Base-by-base conservation (phyloP, 2,113 vertebrate genomes). In the Eleginops maclovinus region DNA sequence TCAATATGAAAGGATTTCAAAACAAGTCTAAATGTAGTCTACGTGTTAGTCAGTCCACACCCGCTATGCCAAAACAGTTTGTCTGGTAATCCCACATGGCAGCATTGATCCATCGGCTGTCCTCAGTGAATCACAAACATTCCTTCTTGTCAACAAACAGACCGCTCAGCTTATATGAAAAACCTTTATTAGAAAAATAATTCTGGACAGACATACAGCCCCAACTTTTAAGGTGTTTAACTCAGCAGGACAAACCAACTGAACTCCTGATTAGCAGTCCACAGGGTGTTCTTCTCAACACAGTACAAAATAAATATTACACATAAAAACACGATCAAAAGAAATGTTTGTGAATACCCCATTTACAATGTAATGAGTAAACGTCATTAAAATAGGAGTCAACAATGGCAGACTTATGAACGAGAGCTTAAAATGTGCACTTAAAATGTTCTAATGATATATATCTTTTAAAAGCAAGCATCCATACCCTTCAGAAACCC, bases 181-280 rank as follows among this genome's bases (percentile, higher is more conserved):
- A 67, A 56, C 3, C 4, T 83, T 66, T 81, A 76, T 81, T 63
- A 85, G 73, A 61, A 22, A 62, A 63, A 78, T 69, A 5, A 3
- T 36, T 26, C 44, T 62, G 36, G 40, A 61, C 24, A 71, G 60
- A 74, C 50, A 77, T 11, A n/a, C 55, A 6, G 3, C 22, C 19
- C 66, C 43, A 31, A 21, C 4, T 49, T 21, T 60, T 59, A 13
- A 12, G 66, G 9, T 51, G 44, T 8, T 62, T 22, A 31, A 21
- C 36, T 47, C 7, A 28, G 31, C 43, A 24, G 14, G 13, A n/a
- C 10, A 75, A 19, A 28, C 24, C 21, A 40, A 19, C 22, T 11
- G 24, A 50, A 50, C 44, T 31, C 21, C 51, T 43, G 21, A 16
- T 43, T 19, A 68, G 26, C 22, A 43, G 13, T 47, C 22, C 16